phyloP scores from a whole-genome alignment of 2,888 invertebrate genomes.

The Protula sp. region DNA sequence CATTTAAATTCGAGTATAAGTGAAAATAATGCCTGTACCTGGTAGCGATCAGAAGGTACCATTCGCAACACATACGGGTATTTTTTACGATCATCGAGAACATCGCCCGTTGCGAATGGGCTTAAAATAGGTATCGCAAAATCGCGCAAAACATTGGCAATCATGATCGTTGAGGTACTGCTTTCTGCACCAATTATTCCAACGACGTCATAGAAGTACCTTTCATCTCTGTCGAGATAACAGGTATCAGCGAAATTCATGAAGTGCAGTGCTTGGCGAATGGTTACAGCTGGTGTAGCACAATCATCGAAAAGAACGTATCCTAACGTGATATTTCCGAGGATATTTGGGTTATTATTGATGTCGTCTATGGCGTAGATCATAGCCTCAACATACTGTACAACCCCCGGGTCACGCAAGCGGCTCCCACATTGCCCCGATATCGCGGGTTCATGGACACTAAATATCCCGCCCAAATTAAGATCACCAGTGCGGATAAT shows the following conservation, averaged over 20 bases:
- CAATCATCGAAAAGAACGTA: slow-evolving; percentile 36
- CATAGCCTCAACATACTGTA: slow-evolving; percentile 34
- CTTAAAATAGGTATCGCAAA: slow-evolving; percentile 39
- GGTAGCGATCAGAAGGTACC: slow-evolving; percentile 40
- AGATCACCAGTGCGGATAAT: slow-evolving; percentile 23
- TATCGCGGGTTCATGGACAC: slow-evolving; percentile 16
- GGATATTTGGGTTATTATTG: slow-evolving; percentile 23
- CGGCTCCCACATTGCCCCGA: slow-evolving; percentile 17
- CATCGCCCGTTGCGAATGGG: slow-evolving; percentile 36
- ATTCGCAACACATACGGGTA: slow-evolving; percentile 42
- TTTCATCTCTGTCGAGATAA: not conserved
- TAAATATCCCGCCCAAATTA: slow-evolving; percentile 29
- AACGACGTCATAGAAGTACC: slow-evolving; percentile 30
- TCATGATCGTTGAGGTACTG: slow-evolving; percentile 33
- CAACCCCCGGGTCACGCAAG: slow-evolving; percentile 25
- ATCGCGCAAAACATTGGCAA: slow-evolving; percentile 35
- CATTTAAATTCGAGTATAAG: slow-evolving; percentile 58
- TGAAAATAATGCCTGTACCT: slow-evolving; percentile 32
- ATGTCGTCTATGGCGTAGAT: slow-evolving; percentile 30
- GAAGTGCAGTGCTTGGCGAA: slow-evolving; percentile 31
- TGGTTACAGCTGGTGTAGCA: slow-evolving; percentile 29
- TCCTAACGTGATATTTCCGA: slow-evolving; percentile 30
- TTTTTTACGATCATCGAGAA: slow-evolving; percentile 35
- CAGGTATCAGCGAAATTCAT: slow-evolving; percentile 13
- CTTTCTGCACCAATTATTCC: slow-evolving; percentile 40